Conservation (phyloP, 2,113 vertebrate genomes). For the Phylloscopus trochiloides region DNA sequence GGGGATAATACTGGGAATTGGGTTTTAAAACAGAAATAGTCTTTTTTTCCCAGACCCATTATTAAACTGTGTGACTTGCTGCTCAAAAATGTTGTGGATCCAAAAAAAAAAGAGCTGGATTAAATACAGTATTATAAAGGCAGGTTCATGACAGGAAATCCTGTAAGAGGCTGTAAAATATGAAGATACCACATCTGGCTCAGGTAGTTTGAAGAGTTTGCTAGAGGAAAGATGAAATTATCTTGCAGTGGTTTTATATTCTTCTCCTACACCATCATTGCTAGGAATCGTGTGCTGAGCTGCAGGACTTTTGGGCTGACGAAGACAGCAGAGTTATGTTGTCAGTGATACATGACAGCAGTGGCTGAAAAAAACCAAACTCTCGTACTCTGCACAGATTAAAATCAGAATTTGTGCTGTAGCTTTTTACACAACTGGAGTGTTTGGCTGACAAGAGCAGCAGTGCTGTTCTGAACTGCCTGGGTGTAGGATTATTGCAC, state of each 20-base stretch:
- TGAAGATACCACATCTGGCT: neutral
- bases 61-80: neutral
- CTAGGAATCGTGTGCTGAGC: neutral
- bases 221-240: neutral
- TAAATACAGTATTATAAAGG: neutral
- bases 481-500: neutral
- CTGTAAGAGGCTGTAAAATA: neutral
- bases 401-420: neutral
- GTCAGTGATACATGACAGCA: neutral
- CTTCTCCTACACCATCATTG: neutral
- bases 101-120: neutral
- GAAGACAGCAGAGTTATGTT: neutral
- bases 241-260: neutral
- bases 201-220: neutral
- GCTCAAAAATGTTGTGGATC: neutral
- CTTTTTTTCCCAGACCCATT: neutral
- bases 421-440: neutral
- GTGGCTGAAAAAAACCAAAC: neutral
- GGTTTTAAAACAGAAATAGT: neutral
- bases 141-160: neutral
- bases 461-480: neutral
- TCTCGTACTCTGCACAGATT: neutral
- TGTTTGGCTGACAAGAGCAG: neutral
- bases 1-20: neutral
- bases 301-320: neutral